Evolutionary conservation across 2,888 invertebrate species (phyloP).

Genomic region (Thecocarcelia acutangulata): DNA sequence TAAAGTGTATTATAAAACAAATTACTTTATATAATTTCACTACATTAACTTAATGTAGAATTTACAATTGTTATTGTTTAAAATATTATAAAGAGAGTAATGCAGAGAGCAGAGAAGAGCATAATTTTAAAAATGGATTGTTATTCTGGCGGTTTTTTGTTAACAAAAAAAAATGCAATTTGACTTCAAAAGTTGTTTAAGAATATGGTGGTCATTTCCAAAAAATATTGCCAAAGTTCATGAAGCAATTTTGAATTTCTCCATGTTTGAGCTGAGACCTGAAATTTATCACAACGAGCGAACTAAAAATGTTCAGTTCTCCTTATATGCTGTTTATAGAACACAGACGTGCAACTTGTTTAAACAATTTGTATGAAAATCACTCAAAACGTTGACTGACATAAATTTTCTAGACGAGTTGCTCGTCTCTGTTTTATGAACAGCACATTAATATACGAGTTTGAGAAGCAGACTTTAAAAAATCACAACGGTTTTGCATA

Average conservation of each 20-base stretch:
- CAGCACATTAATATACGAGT: too few relatives aligned
- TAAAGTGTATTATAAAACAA: constrained; percentile 43
- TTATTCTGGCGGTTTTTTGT: constrained; percentile 18
- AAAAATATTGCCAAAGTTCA: not conserved
- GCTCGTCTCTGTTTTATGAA: too few relatives aligned
- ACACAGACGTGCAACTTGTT: too few relatives aligned
- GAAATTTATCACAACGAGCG: too few relatives aligned
- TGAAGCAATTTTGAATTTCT: constrained; percentile 9
- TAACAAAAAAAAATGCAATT: constrained; percentile 23
- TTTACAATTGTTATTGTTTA: constrained; percentile 19
- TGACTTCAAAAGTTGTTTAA: not conserved
- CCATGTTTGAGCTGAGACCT: not conserved
- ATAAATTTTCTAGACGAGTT: too few relatives aligned
- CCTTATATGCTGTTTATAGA: too few relatives aligned
- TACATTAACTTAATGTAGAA: constrained; percentile 55
- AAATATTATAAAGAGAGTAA: constrained; percentile 15
- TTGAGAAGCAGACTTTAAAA: too few relatives aligned
- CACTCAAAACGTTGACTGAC: too few relatives aligned
- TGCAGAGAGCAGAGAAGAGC: constrained; percentile 55
- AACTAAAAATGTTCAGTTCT: too few relatives aligned
- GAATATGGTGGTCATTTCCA: constrained; percentile 15
- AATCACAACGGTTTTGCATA: too few relatives aligned
- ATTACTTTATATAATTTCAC: constrained; percentile 34
- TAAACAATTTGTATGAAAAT: too few relatives aligned
- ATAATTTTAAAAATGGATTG: constrained; percentile 30